These are phyloP conservation scores for Trialeurodes vaporariorum DNA, from an alignment of 1,140 invertebrate genomes.

Conservation along the genomic window DNA sequence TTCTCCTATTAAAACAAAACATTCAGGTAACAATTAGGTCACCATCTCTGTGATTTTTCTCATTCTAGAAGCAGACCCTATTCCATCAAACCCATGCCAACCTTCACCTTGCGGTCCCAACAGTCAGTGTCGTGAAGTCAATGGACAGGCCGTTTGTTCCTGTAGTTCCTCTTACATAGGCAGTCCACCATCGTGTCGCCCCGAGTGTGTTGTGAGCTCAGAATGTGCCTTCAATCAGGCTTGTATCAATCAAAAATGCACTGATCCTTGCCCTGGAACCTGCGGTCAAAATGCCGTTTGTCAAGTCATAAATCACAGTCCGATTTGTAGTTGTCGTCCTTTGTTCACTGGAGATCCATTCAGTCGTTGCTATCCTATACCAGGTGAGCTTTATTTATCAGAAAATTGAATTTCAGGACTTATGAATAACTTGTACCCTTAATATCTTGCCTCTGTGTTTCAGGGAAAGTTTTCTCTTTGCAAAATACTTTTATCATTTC, in stretches of 20 bases:
- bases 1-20: no score
- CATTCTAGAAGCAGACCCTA: constrained; percentile 26
- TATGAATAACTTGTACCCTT: no score
- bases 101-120: constrained; percentile 67
- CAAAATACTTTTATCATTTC: no score
- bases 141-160: constrained; percentile 50
- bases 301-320: constrained; percentile 63
- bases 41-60: not conserved
- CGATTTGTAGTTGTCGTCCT: constrained; percentile 64
- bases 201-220: constrained; percentile 72
- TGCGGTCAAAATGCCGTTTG: constrained; percentile 80
- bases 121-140: constrained; percentile 61
- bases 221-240: constrained; percentile 68
- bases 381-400: no score
- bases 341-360: constrained; percentile 66
- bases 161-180: constrained; percentile 39
- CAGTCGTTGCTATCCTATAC: constrained; percentile 45
- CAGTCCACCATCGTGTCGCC: constrained; percentile 24
- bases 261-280: constrained; percentile 64
- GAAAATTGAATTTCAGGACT: no score
- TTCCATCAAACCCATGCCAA: constrained; percentile 53
- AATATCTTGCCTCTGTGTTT: no score
- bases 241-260: constrained; percentile 67
- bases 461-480: no score
- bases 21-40: no score